Conservation (phyloP, 2,113 vertebrate genomes). For the Calyptommatus sinebrachiatus region DNA sequence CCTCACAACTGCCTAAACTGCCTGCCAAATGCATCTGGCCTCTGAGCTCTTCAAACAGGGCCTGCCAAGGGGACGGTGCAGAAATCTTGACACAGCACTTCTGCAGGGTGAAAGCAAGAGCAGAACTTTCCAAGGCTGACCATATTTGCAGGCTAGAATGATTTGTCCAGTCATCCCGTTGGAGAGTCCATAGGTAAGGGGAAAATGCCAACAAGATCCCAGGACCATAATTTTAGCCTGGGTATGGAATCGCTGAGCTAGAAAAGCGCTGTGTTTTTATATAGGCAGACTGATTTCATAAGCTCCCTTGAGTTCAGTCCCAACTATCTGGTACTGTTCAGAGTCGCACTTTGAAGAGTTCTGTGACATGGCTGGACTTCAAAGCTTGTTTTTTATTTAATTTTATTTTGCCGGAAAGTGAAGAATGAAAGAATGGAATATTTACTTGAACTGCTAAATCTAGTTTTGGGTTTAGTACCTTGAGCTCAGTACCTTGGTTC, state of each 20-base stretch:
- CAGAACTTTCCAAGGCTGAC: neutral
- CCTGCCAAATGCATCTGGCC: too few relatives aligned
- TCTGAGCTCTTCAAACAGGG: too few relatives aligned
- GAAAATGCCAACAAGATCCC: neutral
- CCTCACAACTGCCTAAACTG: too few relatives aligned
- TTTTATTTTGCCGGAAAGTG: neutral
- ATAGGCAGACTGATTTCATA: neutral
- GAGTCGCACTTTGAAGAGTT: neutral
- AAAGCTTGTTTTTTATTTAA: neutral
- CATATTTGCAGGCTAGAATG: neutral
- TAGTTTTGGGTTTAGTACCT: neutral
- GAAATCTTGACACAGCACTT: neutral
- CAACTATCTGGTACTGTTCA: neutral
- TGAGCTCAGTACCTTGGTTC: neutral
- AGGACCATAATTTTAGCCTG: neutral
- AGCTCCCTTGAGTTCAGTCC: neutral
- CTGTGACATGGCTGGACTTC: neutral
- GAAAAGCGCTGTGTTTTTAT: neutral
- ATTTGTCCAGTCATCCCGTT: neutral
- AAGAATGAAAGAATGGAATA: neutral
- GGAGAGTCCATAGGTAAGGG: too few relatives aligned
- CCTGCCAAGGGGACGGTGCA: neutral
- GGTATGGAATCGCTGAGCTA: neutral
- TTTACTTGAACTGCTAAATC: neutral
- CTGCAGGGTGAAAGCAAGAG: neutral